A percentile compares a stretch with the other conserved stretches of the same genome.
Conservation (phyloP, 2,888 invertebrate species). For the Epinotia ramella region DNA sequence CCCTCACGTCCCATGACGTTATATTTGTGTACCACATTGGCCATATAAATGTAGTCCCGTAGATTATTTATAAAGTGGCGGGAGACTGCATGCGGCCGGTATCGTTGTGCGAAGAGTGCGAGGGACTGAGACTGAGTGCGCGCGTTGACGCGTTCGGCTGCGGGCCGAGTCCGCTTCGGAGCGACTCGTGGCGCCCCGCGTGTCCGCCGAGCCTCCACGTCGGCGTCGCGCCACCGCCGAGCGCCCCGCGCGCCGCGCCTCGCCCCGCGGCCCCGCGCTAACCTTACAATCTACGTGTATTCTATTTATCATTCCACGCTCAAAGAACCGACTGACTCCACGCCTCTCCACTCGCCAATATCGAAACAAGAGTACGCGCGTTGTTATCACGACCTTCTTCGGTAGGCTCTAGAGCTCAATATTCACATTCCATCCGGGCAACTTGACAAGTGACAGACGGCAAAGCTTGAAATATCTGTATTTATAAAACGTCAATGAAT, state of each 20-base stretch:
- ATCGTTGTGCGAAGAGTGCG: conserved; percentile 6
- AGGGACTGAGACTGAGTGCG: conserved; percentile 7
- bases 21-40: background rate
- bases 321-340: conserved; percentile 38
- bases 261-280: conserved; percentile 55
- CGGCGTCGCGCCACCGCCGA: conserved; percentile 77
- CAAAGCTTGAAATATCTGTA: background rate
- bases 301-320: conserved; percentile 41
- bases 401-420: background rate
- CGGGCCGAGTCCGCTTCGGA: conserved; percentile 57
- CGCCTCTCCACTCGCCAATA: conserved; percentile 48
- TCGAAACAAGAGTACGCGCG: conserved; percentile 24
- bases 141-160: conserved; percentile 37
- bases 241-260: conserved; percentile 57
- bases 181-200: conserved; percentile 75
- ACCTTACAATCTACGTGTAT: conserved; percentile 43
- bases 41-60: background rate
- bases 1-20: background rate
- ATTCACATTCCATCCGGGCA: background rate
- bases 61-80: conserved; percentile 8
- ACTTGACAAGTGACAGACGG: conserved; percentile 1
- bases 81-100: conserved; percentile 6
- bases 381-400: background rate
- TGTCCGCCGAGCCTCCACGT: conserved; percentile 83
- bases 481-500: background rate